Evolutionary conservation across 2,888 invertebrate genomes (phyloP).

Genomic region (Cantharis rustica): DNA sequence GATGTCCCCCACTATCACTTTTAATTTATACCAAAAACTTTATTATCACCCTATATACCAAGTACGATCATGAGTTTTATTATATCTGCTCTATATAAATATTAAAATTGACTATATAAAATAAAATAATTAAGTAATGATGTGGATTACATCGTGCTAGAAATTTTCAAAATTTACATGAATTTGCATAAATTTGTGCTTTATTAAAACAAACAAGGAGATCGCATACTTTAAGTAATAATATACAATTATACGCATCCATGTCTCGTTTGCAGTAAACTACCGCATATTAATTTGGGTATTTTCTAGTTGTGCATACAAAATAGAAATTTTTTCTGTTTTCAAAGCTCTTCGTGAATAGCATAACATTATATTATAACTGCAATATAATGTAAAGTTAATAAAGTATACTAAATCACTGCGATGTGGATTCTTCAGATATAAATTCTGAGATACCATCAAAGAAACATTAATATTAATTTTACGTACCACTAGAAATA

Average conservation of each 20-base stretch:
- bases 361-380: conserved; percentile 4
- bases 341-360: conserved; percentile 5
- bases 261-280: conserved; percentile 18
- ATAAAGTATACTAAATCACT: not conserved
- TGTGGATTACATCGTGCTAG: not conserved
- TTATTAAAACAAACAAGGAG: conserved; percentile 19
- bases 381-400: not conserved
- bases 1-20: too few relatives aligned
- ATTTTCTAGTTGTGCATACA: conserved; percentile 11
- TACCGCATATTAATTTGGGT: conserved; percentile 16
- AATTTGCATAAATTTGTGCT: conserved; percentile 14
- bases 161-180: conserved; percentile 1
- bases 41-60: too few relatives aligned
- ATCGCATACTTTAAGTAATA: conserved; percentile 17
- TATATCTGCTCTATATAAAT: too few relatives aligned
- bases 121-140: conserved; percentile 1
- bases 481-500: not conserved
- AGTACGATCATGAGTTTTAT: too few relatives aligned
- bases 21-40: too few relatives aligned
- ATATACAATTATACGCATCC: conserved; percentile 25
- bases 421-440: not conserved
- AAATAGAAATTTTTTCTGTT: conserved; percentile 7
- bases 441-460: not conserved
- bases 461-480: not conserved
- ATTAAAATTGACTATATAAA: not conserved